Evolutionary conservation across 2,113 vertebrate genomes (phyloP).

Genomic region (Meleagris gallopavo): DNA sequence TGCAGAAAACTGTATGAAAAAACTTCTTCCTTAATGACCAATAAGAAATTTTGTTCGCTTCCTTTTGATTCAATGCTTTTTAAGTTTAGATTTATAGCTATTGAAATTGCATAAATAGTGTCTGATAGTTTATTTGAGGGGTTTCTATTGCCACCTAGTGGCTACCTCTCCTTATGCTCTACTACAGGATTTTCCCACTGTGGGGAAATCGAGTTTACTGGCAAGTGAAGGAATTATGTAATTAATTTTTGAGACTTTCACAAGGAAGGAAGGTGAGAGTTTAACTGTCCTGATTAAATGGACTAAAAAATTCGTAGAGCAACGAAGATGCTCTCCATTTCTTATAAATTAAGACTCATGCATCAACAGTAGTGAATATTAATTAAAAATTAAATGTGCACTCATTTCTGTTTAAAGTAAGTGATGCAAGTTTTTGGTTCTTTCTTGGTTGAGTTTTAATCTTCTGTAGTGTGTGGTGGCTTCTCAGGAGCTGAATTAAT

Average conservation of each 20-base stretch:
- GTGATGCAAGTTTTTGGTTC: not conserved
- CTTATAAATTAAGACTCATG: not conserved
- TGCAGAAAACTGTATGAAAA: not conserved
- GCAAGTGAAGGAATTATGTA: not conserved
- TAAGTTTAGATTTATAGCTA: not conserved
- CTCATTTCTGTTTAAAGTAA: not conserved
- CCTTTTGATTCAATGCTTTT: not conserved
- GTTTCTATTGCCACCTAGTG: conserved; percentile 83
- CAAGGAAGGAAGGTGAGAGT: not conserved
- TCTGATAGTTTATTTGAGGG: conserved; percentile 28
- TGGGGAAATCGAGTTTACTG: not conserved
- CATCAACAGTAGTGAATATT: not conserved
- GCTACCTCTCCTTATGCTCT: rapidly evolving
- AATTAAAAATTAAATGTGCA: not conserved
- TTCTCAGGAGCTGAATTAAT: not conserved
- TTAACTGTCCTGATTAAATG: not conserved
- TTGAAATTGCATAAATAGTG: rapidly evolving
- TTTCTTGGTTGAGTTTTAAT: not conserved
- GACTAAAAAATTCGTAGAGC: not conserved
- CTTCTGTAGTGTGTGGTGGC: not conserved
- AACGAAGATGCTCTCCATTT: not conserved
- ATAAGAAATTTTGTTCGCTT: not conserved
- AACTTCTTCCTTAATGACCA: not conserved
- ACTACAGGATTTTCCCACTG: rapidly evolving
- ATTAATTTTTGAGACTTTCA: not conserved